Evolutionary conservation across 2,113 vertebrate species (phyloP).

Genomic region (Paralichthys olivaceus): DNA sequence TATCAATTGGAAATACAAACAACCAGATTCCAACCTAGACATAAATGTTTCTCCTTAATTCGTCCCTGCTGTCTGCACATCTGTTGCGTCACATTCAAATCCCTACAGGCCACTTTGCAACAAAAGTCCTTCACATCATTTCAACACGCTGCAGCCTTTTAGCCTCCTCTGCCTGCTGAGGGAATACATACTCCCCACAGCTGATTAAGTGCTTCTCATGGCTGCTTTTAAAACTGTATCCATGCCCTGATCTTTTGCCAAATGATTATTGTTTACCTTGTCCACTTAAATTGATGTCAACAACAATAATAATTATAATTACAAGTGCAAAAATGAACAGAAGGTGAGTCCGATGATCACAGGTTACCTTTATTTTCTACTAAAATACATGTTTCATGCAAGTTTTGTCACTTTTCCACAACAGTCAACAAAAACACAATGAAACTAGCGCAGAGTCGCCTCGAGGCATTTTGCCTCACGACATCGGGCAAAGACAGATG

Average conservation of each 20-base stretch:
- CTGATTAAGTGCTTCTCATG: conserved; percentile 10
- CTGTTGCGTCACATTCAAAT: conserved; percentile 55
- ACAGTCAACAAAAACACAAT: conserved; percentile 66
- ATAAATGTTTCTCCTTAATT: conserved; percentile 37
- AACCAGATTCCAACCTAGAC: neutral
- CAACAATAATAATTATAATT: neutral
- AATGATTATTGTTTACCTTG: neutral
- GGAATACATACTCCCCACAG: conserved; percentile 9
- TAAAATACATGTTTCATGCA: conserved; percentile 77
- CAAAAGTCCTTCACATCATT: conserved; percentile 52
- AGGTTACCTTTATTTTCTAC: conserved; percentile 75
- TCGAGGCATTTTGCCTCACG: conserved; percentile 32
- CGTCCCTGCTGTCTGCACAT: conserved; percentile 59
- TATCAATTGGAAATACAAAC: neutral
- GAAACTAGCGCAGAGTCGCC: conserved; percentile 27
- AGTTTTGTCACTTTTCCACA: conserved; percentile 69
- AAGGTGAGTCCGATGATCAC: conserved; percentile 38
- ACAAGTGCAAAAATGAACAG: neutral
- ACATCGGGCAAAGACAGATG: conserved; percentile 20
- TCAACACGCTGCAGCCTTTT: conserved; percentile 16
- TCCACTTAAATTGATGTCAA: neutral
- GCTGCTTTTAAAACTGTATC: conserved; percentile 11
- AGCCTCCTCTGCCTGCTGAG: conserved; percentile 19
- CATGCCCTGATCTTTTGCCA: neutral
- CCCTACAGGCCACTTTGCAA: conserved; percentile 44